Evolutionary conservation across 1,140 invertebrate genomes (phyloP), one percentile per base, ranked within the genome.

Genomic region (Drosophila repletoides): DNA sequence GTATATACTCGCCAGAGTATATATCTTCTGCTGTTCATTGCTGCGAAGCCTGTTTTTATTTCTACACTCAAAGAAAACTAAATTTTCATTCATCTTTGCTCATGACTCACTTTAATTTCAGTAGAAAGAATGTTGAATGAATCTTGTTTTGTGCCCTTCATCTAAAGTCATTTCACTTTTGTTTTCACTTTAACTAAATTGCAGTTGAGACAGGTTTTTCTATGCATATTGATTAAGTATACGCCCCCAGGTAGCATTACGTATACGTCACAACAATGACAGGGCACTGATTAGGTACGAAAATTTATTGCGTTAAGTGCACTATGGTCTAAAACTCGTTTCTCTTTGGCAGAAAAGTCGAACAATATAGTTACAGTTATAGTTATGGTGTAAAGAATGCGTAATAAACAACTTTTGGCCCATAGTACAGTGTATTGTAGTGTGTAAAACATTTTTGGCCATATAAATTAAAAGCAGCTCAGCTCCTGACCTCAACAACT

Each of bases 401-500:
- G n/a, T n/a, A n/a, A n/a, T n/a, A n/a, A n/a, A n/a, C n/a, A n/a
- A n/a, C n/a, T n/a, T n/a, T n/a, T n/a, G n/a, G n/a, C n/a, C n/a
- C n/a, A n/a, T n/a, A n/a, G n/a, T n/a, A n/a, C n/a, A n/a, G 17
- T 40, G 46, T 43, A 12, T 24, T 9, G 22, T 2, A 26, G 22
- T 56, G 46, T 22, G 34, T 59, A 58, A 51, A 59, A 46, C 31
- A 46, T 52, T 76, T 68, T 60, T 40, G 68, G 63, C 26, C 52
- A 84, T 77, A 86, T 86, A 83, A 83, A 83, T 83, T 83, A 83
- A 83, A 83, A 83, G 74, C 74, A 79, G 66, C 80, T 83, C 79
- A 79, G 64, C n/a, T 41, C 49, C 28, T 43, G 63, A 45, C 40
- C 55, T 56, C 56, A 77, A 59, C 51, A 69, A 61, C 80, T 74